Percentiles rank a stretch among this genome's conserved stretches.
Evolutionary conservation across 1,140 invertebrate species (phyloP).

Genomic region (Eueides isabella): DNA sequence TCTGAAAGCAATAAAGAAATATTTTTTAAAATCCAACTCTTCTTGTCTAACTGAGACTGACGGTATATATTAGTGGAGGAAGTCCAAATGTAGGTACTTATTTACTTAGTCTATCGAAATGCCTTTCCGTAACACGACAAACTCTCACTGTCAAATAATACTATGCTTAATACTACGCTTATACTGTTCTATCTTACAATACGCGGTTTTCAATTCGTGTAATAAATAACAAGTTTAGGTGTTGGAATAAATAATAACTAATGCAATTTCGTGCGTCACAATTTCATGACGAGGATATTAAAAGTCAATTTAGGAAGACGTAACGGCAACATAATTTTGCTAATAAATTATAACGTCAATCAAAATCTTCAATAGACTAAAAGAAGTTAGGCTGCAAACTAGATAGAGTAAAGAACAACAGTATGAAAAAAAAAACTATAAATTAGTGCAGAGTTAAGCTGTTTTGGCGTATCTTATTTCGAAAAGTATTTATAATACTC

Average conservation of each 20-base stretch:
- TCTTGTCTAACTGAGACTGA: neutral
- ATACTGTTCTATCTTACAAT: constrained; percentile 23
- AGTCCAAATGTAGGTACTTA: neutral
- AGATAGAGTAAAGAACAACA: neutral
- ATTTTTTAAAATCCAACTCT: neutral
- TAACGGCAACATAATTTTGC: neutral
- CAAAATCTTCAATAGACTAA: neutral
- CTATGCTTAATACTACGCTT: constrained; percentile 25
- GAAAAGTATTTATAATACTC: constrained; percentile 24
- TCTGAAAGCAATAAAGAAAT: neutral
- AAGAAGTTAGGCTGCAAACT: neutral
- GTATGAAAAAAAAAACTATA: neutral
- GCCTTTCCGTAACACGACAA: constrained; percentile 50
- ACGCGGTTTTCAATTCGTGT: neutral
- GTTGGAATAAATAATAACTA: neutral
- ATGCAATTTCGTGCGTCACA: neutral
- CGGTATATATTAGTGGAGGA: neutral
- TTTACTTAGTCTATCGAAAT: constrained; percentile 45
- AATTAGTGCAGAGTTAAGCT: neutral
- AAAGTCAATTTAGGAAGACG: neutral
- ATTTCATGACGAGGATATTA: neutral
- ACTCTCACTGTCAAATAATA: constrained; percentile 50
- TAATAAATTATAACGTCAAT: neutral
- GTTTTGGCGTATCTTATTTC: neutral
- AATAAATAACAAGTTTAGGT: neutral